Percentiles rank a stretch among this genome's conserved stretches.
phyloP scores from a whole-genome alignment of 2,797 vertebrate species.

The Eremophila alpestris region DNA sequence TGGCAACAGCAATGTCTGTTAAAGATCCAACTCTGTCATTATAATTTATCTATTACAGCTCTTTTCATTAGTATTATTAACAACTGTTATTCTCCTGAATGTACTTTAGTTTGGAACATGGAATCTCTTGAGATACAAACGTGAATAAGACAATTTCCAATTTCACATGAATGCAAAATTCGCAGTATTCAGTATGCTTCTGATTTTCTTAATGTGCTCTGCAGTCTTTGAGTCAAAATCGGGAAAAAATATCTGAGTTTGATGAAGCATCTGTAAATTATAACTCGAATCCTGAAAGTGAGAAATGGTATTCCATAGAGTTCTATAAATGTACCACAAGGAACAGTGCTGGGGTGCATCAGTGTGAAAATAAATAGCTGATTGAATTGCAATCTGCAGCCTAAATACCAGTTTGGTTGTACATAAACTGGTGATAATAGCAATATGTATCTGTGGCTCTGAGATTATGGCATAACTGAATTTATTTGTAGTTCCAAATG shows the following conservation, averaged over 20 bases:
- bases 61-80: conserved; percentile 56
- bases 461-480: conserved; percentile 4
- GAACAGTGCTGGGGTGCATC: background rate
- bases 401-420: conserved; percentile 7
- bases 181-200: background rate
- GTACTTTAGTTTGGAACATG: conserved; percentile 46
- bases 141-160: conserved; percentile 52
- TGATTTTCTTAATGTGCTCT: conserved; percentile 42
- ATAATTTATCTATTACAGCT: conserved; percentile 65
- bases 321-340: background rate
- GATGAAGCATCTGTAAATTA: conserved; percentile 32
- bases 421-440: background rate
- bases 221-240: conserved; percentile 25
- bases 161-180: conserved; percentile 38
- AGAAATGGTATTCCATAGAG: background rate
- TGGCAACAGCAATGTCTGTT: conserved; percentile 69
- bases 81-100: conserved; percentile 53
- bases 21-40: conserved; percentile 50
- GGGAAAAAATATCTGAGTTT: background rate
- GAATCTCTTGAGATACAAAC: conserved; percentile 29
- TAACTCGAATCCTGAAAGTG: background rate
- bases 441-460: conserved; percentile 10
- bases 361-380: conserved; percentile 28
- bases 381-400: conserved; percentile 11
- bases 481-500: background rate